Evolutionary conservation across 2,888 invertebrate genomes (phyloP).

Genomic region (Sinhomidia bicolor): DNA sequence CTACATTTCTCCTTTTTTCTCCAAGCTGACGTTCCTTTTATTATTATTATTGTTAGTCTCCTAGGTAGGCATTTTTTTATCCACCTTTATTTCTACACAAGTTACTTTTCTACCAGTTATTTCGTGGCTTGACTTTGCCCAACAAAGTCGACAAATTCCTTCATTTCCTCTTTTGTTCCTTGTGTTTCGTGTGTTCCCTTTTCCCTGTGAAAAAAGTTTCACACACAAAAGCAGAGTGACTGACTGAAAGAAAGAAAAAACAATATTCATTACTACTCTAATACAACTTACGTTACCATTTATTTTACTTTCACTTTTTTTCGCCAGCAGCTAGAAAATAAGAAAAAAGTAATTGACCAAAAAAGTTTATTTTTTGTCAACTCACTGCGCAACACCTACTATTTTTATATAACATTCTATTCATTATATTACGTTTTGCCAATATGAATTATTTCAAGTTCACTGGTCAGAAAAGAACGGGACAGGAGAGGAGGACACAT

Average conservation of each 20-base stretch:
- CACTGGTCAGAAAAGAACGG: slow-evolving; percentile 13
- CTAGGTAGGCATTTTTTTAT: not conserved
- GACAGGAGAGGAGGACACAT: too few relatives aligned
- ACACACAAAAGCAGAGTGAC: not conserved
- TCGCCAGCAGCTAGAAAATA: not conserved
- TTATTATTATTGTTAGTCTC: too few relatives aligned
- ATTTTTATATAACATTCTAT: too few relatives aligned
- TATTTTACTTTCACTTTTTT: slow-evolving; percentile 15
- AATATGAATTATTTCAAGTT: slow-evolving; percentile 62
- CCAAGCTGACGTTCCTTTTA: too few relatives aligned
- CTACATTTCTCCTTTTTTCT: too few relatives aligned
- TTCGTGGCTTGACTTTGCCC: not conserved
- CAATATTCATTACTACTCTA: slow-evolving; percentile 14
- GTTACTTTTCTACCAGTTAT: not conserved
- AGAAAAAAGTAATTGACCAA: not conserved
- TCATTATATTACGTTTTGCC: not conserved
- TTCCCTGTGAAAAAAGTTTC: slow-evolving; percentile 36
- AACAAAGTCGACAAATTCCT: slow-evolving; percentile 5
- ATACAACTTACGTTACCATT: slow-evolving; percentile 16
- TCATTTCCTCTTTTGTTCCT: not conserved
- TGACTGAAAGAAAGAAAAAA: too few relatives aligned
- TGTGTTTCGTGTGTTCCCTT: too few relatives aligned
- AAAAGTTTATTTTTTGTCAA: not conserved
- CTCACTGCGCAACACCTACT: slow-evolving; percentile 18
- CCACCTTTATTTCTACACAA: not conserved